Conservation (phyloP, 2,113 vertebrate species). For the Toxotes jaculatrix region DNA sequence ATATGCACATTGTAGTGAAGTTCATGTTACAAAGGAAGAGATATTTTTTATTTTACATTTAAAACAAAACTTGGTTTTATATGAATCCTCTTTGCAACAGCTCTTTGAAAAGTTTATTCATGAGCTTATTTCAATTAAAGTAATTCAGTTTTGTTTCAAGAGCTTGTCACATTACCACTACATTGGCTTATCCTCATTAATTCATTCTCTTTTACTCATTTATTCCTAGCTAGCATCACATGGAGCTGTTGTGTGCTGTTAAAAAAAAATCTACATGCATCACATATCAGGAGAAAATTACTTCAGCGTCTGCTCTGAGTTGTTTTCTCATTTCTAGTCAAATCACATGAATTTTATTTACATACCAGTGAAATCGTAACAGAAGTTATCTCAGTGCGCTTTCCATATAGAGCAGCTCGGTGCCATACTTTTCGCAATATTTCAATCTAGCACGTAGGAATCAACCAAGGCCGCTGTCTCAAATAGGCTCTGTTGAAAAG, state of each 20-base stretch:
- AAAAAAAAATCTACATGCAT: neutral
- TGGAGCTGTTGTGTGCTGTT: neutral
- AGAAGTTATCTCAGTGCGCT: no score
- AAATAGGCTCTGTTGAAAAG: conserved; percentile 43
- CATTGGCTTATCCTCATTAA: neutral
- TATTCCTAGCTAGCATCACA: neutral
- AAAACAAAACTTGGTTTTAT: no score
- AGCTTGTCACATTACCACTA: neutral
- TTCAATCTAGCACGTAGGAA: neutral
- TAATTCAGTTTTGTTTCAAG: neutral
- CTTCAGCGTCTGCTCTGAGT: neutral
- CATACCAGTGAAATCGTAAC: no score
- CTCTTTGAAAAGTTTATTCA: no score
- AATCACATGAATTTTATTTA: no score
- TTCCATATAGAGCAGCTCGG: no score
- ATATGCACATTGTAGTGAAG: no score
- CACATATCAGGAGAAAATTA: neutral
- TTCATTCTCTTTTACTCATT: neutral
- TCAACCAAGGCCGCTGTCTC: conserved; percentile 14
- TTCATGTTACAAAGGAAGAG: no score
- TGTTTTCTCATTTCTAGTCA: conserved; percentile 6
- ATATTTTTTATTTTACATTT: no score
- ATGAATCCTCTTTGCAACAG: no score
- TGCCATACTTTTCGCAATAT: no score
- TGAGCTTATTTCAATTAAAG: neutral